Evolutionary conservation across 1,140 invertebrate genomes (phyloP).

Genomic region (Schlechtendalia chinensis): DNA sequence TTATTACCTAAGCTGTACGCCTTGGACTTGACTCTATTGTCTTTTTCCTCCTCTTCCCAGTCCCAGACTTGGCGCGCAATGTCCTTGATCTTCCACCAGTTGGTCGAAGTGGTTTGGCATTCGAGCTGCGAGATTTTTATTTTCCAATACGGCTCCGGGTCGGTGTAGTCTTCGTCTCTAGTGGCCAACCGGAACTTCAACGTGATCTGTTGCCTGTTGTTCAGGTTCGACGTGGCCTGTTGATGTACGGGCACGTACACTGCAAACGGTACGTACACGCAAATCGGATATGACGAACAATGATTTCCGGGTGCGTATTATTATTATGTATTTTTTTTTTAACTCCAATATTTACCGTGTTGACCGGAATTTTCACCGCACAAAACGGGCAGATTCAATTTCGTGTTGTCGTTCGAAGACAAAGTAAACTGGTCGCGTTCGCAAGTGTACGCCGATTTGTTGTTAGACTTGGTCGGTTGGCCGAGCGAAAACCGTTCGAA

Average conservation of each 20-base stretch:
- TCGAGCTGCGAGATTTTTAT: conserved; percentile 42
- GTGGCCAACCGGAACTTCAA: conserved; percentile 19
- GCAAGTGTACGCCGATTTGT: conserved; percentile 18
- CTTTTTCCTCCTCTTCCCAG: conserved; percentile 17
- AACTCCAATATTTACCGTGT: conserved; percentile 10
- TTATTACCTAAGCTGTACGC: conserved; percentile 5
- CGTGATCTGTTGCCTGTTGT: conserved; percentile 7
- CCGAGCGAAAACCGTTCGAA: conserved; percentile 28
- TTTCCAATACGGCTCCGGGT: conserved; percentile 20
- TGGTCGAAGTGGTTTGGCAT: conserved; percentile 23
- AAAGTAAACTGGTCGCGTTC: conserved; percentile 37
- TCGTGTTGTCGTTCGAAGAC: neutral
- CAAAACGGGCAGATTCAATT: conserved; percentile 3
- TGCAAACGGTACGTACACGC: neutral
- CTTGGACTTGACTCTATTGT: neutral
- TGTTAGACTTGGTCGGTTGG: conserved; percentile 10
- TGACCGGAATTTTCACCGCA: conserved; percentile 45
- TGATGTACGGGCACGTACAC: conserved; percentile 22
- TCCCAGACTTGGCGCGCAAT: conserved; percentile 38
- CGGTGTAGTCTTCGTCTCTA: neutral
- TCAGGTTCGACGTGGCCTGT: too few relatives aligned
- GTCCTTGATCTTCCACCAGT: conserved; percentile 44
- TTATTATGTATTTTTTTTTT: conserved; percentile 1
- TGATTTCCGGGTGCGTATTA: too few relatives aligned
- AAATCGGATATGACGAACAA: neutral